Base-by-base conservation (phyloP, 2,113 vertebrate genomes). In the Apus apus region DNA sequence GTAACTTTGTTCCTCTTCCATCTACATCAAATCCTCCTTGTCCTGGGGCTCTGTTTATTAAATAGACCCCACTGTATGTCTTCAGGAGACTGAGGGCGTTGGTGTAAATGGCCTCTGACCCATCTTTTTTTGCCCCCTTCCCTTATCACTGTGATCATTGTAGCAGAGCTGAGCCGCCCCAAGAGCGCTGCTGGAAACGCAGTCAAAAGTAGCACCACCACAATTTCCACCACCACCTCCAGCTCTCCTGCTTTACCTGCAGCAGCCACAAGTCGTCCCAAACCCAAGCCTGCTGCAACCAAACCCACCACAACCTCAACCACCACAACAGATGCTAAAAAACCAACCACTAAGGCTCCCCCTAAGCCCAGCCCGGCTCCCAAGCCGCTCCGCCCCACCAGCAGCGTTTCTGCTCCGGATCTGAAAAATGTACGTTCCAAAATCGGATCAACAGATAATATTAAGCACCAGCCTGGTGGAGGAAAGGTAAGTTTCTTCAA, bases 381-480 rank as follows among this genome's bases (percentile, higher is more conserved):
- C 75, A 97, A 96, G 16, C 54, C 98, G 2, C 94, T 97, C 2
- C 98, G 98, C 6, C 93, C 95, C 1, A 34, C 98, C 5, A 96
- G 98, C 15, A 98, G 94, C 6, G 9, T 97, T 3, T 95, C 98
- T 4, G 93, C 92, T n/a, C 98, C 98, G 0, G 99, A 99, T 72
- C 94, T 99, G 91, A 98, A 98, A 74, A 99, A 98, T 4, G 91
- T 97, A 5, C 99, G 99, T n/a, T 99, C 99, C 54, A 99, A 99
- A 95, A 96, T 99, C 0, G 99, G 99, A 68, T 99, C 99, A 19
- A 99, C 98, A 0, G 99, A 99, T 80, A 99, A 99, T 77, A 99
- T 99, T 61, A 99, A 99, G 61, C 96, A 99, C 83, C 99, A 99
- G 96, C 99, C 99, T 0, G 99, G 99, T 2, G 99, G 99, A 77